Percentiles rank a stretch among this genome's conserved stretches.
Evolutionary conservation across 92 coral and sea anemone species (phyloP).

Genomic region (Micromussa lordhowensis): DNA sequence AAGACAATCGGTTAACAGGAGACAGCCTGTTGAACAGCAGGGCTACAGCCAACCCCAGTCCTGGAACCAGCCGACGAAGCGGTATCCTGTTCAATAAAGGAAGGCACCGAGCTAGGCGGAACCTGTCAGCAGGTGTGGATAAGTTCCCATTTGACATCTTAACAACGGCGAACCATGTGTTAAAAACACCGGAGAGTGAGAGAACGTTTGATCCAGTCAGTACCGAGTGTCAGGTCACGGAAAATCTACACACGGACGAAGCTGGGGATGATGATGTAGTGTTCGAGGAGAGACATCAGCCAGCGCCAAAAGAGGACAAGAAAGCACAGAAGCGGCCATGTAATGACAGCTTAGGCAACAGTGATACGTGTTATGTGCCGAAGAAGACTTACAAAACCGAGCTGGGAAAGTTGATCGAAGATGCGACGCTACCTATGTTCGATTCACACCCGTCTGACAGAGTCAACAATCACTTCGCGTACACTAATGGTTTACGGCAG

Average conservation of each 20-base stretch:
- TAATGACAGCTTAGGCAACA: slow-evolving; percentile 66
- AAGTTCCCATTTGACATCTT: slow-evolving; percentile 49
- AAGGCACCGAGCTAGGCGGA: slow-evolving; percentile 89
- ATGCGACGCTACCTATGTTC: slow-evolving; percentile 89
- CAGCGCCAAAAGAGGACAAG: slow-evolving; percentile 50
- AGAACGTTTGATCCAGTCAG: slow-evolving; percentile 64
- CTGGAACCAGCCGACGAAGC: slow-evolving; percentile 99
- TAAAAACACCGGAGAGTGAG: slow-evolving; percentile 73
- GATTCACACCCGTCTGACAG: slow-evolving; percentile 76
- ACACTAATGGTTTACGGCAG: slow-evolving; percentile 90
- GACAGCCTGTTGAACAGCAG: slow-evolving; percentile 62
- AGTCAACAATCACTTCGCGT: slow-evolving; percentile 71
- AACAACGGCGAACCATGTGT: slow-evolving; percentile 61
- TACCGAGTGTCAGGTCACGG: slow-evolving; percentile 85
- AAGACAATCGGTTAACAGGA: slow-evolving; percentile 36
- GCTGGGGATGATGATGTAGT: slow-evolving; percentile 68
- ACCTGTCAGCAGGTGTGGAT: slow-evolving; percentile 81
- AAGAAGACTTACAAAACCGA: slow-evolving; percentile 87
- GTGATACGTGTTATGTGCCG: slow-evolving; percentile 65
- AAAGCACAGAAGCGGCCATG: slow-evolving; percentile 71
- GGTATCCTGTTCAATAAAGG: slow-evolving; percentile 98
- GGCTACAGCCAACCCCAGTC: slow-evolving; percentile 94
- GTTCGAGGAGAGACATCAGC: slow-evolving; percentile 78
- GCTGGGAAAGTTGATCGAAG: slow-evolving; percentile 88
- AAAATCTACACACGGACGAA: slow-evolving; percentile 74